Conservation (phyloP, 1,140 invertebrate species). For the Potamilus streckersoni region DNA sequence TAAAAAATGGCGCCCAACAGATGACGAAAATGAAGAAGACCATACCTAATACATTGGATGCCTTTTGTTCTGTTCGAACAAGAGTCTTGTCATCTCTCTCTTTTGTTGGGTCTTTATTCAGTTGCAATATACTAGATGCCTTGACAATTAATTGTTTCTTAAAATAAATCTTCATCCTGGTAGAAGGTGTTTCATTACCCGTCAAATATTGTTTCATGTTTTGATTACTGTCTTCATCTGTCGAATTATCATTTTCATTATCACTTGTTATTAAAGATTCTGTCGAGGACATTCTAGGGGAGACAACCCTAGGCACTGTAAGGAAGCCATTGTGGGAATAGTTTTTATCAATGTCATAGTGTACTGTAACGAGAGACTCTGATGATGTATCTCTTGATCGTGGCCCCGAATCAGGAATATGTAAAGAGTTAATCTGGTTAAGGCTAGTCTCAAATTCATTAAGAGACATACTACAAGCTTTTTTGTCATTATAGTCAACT, state of each 20-base stretch:
- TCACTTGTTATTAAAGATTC: not conserved
- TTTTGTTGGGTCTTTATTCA: slow-evolving; percentile 10
- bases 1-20: slow-evolving; percentile 59
- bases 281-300: not conserved
- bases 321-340: too few species aligned
- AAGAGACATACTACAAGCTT: not conserved
- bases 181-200: slow-evolving; percentile 10
- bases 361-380: slow-evolving; percentile 15
- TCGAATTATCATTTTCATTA: not conserved
- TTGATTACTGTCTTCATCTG: slow-evolving; percentile 15
- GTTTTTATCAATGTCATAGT: not conserved
- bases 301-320: too few species aligned
- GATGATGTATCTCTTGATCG: slow-evolving; percentile 6
- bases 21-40: slow-evolving; percentile 53
- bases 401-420: slow-evolving; percentile 1
- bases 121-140: slow-evolving; percentile 35
- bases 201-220: not conserved
- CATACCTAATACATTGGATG: slow-evolving; percentile 74
- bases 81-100: slow-evolving; percentile 9
- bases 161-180: slow-evolving; percentile 19
- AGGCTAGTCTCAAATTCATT: not conserved
- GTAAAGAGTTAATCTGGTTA: not conserved
- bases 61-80: slow-evolving; percentile 86
- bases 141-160: slow-evolving; percentile 34
- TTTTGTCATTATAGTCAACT: slow-evolving; percentile 8